Conservation (phyloP, 2,888 invertebrate species). For the Leptopterna dolabrata region DNA sequence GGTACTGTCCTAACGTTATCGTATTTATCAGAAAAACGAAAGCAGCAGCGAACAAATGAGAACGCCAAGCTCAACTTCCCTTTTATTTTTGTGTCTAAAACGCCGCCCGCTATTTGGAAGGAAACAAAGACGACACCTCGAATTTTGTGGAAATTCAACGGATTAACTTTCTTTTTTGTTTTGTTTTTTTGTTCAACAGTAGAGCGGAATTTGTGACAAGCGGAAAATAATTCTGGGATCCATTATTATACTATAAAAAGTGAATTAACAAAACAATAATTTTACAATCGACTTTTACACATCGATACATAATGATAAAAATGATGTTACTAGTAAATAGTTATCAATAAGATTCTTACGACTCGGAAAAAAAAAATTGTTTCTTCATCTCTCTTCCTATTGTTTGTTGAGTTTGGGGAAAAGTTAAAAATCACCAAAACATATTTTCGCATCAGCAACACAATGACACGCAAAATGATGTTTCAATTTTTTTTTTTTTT, state of each 20-base stretch:
- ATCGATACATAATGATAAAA: slow-evolving; percentile 50
- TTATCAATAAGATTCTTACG: slow-evolving; percentile 45
- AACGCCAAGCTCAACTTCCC: background rate
- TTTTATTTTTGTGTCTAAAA: background rate
- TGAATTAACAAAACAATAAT: slow-evolving; percentile 40
- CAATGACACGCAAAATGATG: background rate
- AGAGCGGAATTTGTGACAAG: slow-evolving; percentile 17
- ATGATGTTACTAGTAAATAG: slow-evolving; percentile 49
- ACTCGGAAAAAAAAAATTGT: slow-evolving; percentile 21
- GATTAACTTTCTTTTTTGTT: background rate
- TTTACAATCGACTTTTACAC: slow-evolving; percentile 45
- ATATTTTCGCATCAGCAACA: background rate
- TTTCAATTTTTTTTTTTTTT: background rate
- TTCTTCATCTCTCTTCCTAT: slow-evolving; percentile 25
- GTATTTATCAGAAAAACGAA: background rate
- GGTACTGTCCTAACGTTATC: slow-evolving; percentile 52
- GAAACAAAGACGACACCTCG: background rate
- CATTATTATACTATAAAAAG: slow-evolving; percentile 40
- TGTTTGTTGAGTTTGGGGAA: background rate
- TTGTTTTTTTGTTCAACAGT: background rate
- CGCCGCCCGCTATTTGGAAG: background rate
- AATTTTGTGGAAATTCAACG: background rate
- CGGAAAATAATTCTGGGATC: slow-evolving; percentile 38
- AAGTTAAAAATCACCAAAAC: background rate
- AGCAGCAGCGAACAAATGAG: background rate